These are phyloP conservation scores for Sorex maritimensis DNA, from an alignment of 2,797 vertebrate species.

Conservation along the genomic window DNA sequence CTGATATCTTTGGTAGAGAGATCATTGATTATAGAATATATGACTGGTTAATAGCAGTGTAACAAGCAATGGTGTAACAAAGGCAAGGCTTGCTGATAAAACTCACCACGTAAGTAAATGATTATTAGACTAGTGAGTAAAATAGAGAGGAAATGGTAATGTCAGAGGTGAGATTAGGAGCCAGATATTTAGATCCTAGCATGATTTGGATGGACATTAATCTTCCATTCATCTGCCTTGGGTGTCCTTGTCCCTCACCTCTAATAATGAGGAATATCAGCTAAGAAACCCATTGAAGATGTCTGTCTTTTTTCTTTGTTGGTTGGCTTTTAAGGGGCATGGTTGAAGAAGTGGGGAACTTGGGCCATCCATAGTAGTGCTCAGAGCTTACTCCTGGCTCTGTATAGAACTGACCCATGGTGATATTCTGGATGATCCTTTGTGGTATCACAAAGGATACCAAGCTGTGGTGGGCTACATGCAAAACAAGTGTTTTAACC, in stretches of 20 bases:
- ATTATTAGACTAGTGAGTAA: neutral
- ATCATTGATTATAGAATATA: neutral
- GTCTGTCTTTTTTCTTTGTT: neutral
- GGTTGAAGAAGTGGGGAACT: too few species aligned
- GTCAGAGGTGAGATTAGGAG: neutral
- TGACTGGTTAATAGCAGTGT: slow-evolving; percentile 5
- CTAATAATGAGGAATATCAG: neutral
- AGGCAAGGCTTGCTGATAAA: neutral
- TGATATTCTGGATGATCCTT: too few species aligned
- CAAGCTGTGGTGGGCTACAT: too few species aligned
- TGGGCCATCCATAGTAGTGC: too few species aligned
- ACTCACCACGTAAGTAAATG: neutral
- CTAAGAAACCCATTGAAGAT: neutral
- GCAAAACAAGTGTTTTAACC: too few species aligned
- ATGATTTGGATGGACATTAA: neutral
- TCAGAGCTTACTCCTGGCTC: too few species aligned
- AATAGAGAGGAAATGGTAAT: neutral
- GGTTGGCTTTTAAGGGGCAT: too few species aligned
- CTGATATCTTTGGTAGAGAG: neutral
- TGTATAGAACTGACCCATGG: too few species aligned
- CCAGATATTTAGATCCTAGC: neutral
- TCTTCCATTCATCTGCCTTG: neutral
- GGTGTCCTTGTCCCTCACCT: neutral
- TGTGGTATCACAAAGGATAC: too few species aligned
- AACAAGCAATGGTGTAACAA: neutral